Conservation (phyloP, 1,140 invertebrate species). For the Frieseomelitta varia region DNA sequence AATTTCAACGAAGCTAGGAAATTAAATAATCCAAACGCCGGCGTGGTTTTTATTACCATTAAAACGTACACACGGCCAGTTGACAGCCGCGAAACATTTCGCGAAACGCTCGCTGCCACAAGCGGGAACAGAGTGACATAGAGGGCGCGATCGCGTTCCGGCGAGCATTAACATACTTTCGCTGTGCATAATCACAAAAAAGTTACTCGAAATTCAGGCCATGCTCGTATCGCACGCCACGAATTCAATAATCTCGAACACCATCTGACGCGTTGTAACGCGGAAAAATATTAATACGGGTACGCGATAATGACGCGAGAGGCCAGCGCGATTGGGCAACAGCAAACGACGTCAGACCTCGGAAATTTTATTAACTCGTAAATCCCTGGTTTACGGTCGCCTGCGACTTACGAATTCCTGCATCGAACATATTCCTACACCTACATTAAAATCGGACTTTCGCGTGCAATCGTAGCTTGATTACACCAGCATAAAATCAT, state of each 20-base stretch:
- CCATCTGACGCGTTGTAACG: constrained; percentile 27
- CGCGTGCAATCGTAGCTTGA: constrained; percentile 34
- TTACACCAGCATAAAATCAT: constrained; percentile 34
- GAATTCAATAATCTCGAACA: constrained; percentile 41
- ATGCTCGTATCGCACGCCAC: constrained; percentile 21
- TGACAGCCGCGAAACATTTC: not conserved
- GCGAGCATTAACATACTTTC: constrained; percentile 34
- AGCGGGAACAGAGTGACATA: not conserved
- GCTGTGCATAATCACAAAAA: constrained; percentile 6
- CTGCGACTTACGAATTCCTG: constrained; percentile 6
- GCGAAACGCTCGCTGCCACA: not conserved
- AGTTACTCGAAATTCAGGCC: constrained; percentile 30
- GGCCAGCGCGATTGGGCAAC: not conserved
- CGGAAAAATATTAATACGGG: constrained; percentile 40
- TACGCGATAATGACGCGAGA: not conserved
- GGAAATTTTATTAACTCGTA: constrained; percentile 61
- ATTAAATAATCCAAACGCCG: not conserved
- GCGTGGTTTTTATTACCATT: not conserved
- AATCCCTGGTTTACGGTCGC: constrained; percentile 43
- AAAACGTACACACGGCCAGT: not conserved
- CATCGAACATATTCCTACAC: constrained; percentile 42
- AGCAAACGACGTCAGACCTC: constrained; percentile 26
- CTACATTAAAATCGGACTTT: constrained; percentile 34
- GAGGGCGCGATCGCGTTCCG: not conserved
- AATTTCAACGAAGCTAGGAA: not conserved